Conservation (phyloP, 2,888 invertebrate species). For the Acanthacorydalis orientalis region DNA sequence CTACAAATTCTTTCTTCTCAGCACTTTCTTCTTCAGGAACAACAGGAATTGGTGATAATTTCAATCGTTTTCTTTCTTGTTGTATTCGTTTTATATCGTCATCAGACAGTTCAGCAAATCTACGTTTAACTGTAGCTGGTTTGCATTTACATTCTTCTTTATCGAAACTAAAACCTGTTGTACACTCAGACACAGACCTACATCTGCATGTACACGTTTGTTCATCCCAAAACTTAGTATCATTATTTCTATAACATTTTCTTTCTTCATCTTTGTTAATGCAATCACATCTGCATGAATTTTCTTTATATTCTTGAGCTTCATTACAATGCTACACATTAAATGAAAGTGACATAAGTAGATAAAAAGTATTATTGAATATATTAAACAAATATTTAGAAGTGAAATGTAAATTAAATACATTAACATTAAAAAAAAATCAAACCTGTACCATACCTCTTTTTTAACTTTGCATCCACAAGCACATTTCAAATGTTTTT, state of each 20-base stretch:
- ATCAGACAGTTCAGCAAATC: conserved; percentile 9
- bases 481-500: conserved; percentile 40
- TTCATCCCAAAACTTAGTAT: conserved; percentile 42
- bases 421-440: too few relatives aligned
- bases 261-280: conserved; percentile 38
- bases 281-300: conserved; percentile 43
- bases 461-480: conserved; percentile 41
- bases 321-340: conserved; percentile 34
- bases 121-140: conserved; percentile 13
- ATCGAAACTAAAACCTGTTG: conserved; percentile 42
- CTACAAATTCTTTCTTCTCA: background rate
- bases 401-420: too few relatives aligned
- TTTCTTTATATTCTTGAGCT: conserved; percentile 36
- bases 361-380: too few relatives aligned
- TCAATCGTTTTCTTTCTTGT: background rate
- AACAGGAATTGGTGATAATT: background rate
- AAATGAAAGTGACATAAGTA: background rate
- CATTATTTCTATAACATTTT: conserved; percentile 34
- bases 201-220: conserved; percentile 41
- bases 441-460: conserved; percentile 24
- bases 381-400: too few relatives aligned
- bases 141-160: conserved; percentile 35
- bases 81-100: conserved; percentile 1
- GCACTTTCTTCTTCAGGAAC: background rate
- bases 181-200: conserved; percentile 33